Base-by-base conservation (phyloP, 2,888 invertebrate genomes). In the Megalurothrips usitatus region DNA sequence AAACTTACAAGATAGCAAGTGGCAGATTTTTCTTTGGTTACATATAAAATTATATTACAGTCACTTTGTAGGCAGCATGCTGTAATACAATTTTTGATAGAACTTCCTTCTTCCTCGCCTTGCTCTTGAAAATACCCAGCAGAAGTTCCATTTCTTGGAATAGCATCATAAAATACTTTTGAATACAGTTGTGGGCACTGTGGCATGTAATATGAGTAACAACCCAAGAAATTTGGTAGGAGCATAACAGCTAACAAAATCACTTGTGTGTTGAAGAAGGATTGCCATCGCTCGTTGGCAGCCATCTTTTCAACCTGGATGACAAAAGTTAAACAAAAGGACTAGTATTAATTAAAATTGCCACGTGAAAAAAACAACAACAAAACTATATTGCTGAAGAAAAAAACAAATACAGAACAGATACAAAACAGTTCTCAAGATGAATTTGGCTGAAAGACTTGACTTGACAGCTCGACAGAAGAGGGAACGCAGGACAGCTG, bases 21-120 rank as follows among this genome's bases (percentile, higher is more conserved):
- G 9, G 68, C 2, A 12, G 8, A n/a, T 12, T 75, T 26, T 26
- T 9, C 28, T 89, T 87, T 85, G 94, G 92, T 84, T 91, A 92
- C 87, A 94, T 92, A 85, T 10, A 96, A 92, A 6, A 93, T 94
- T 83, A 95, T 92, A 87, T 96, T 94, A 86, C 96, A 96, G 1
- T 88, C 87, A 80, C 91, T 88, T 83, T 92, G 87, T 80, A 89
- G 85, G 87, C 94, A 92, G 88, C 94, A 93, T 84, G 91, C 88
- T 87, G 90, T 88, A 82, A 93, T 89, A 89, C 94, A 93, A 85
- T 91, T 84, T 81, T 78, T 83, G 79, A 81, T 84, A 14, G 83
- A 83, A 78, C 81, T 83, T 68, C 82, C 82, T 79, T 81, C 82
- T 68, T 83, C 84, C 79, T 84, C 83, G 83, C 83, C 81, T 82